Evolutionary conservation across 2,113 vertebrate species (phyloP), one percentile per base, ranked within the genome.

Genomic region (Trogon melanurus): DNA sequence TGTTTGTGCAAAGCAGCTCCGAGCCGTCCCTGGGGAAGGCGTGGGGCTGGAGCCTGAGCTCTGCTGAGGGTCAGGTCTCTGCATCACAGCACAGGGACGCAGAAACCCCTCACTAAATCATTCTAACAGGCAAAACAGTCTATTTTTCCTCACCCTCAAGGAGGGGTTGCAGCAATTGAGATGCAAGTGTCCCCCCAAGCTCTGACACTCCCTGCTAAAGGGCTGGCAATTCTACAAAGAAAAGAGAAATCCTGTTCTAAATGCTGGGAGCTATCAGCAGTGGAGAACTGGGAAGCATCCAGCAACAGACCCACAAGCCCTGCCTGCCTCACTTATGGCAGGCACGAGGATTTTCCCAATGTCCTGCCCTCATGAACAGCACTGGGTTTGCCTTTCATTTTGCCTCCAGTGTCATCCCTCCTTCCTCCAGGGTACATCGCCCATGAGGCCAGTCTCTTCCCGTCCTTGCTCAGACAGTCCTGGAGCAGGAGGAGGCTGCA

Each of bases 21-120:
- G 16, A 60, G 32, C 65, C 4, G 7, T 48, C 69, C 57, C 45
- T 2, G 16, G 88, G 89, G 80, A 92, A 79, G 27, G 41, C 16
- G 1, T 2, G n/a, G 47, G 6, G 48, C 57, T 13, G 21, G 45
- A 91, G 61, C 51, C 73, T 1, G 0, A 60, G 23, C 36, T 61
- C 26, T 72, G 0, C 16, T 4, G 6, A 57, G 62, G 57, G 45
- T 30, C 67, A 80, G 29, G 22, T 66, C 74, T 30, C 78, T 54
- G 19, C 27, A 32, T 10, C 5, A 0, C 41, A 58, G 38, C 4
- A 2, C 26, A 73, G 48, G 27, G 48, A 36, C 2, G 9, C 25
- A 54, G 25, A 60, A 93, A 53, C 6, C 23, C 32, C 32, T 25
- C 17, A 47, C 17, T 17, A 23, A 83, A 70, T 36, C 21, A 10